These are phyloP conservation scores for Eulemur albifrons DNA, from an alignment of 2,797 vertebrate species.

Conservation along the genomic window DNA sequence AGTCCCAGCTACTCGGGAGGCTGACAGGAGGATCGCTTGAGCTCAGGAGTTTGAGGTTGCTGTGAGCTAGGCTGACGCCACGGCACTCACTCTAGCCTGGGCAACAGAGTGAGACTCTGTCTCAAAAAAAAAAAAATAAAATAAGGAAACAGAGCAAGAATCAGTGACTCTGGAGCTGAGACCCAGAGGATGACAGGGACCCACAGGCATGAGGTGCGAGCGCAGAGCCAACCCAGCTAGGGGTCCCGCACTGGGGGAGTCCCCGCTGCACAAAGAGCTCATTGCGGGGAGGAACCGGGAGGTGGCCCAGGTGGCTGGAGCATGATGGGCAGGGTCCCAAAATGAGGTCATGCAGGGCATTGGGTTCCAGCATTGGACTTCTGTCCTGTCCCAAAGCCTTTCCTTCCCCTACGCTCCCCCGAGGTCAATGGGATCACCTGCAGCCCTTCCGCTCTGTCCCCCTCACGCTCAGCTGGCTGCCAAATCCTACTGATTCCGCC, in stretches of 20 bases:
- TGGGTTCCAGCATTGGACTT: neutral
- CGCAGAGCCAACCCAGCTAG: neutral
- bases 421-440: neutral
- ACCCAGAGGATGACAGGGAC: neutral
- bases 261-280: neutral
- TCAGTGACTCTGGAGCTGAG: neutral
- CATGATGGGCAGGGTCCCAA: neutral
- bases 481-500: neutral
- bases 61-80: too few species aligned
- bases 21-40: too few species aligned
- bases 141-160: neutral
- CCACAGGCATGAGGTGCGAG: neutral
- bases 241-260: fast-evolving
- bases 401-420: neutral
- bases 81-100: too few species aligned
- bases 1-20: too few species aligned
- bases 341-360: neutral
- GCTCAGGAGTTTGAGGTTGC: too few species aligned
- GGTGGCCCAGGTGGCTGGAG: neutral
- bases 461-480: neutral
- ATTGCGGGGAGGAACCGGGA: neutral
- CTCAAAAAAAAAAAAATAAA: too few species aligned
- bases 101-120: too few species aligned
- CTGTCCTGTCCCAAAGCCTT: neutral
- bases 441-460: neutral